phyloP scores from a whole-genome alignment of 2,113 vertebrate species.

The Bolborhynchus lineola region DNA sequence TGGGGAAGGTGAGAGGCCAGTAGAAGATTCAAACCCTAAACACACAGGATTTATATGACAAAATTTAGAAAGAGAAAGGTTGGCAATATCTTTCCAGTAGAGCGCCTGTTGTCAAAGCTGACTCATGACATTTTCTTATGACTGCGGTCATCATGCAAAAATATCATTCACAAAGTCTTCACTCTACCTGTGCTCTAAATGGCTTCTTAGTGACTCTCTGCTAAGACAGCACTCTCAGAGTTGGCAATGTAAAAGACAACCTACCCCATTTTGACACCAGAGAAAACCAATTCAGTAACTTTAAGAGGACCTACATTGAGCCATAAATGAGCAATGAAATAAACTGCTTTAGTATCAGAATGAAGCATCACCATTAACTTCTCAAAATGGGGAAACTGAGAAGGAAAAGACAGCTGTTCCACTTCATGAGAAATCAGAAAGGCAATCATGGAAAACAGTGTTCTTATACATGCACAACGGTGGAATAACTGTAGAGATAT shows the following conservation, averaged over 20 bases:
- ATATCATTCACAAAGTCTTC: background rate
- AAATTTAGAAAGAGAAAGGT: background rate
- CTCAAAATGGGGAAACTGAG: background rate
- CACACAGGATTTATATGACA: background rate
- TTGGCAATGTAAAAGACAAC: background rate
- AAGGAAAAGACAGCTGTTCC: background rate
- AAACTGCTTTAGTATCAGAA: background rate
- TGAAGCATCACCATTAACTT: background rate
- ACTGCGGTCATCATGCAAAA: background rate
- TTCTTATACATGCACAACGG: background rate
- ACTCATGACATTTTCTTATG: background rate
- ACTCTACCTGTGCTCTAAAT: background rate
- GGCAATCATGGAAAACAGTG: background rate
- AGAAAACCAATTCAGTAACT: background rate
- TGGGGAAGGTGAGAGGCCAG: conserved; percentile 80
- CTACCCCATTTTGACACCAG: background rate
- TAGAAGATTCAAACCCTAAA: conserved; percentile 86
- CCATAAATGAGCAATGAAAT: background rate
- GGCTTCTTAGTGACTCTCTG: background rate
- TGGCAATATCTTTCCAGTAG: background rate
- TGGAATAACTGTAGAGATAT: background rate
- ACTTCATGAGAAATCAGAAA: background rate
- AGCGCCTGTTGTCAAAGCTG: background rate
- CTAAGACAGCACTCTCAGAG: background rate
- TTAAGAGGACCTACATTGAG: background rate